phyloP scores from a whole-genome alignment of 2,113 vertebrate genomes.

The Sula dactylatra region DNA sequence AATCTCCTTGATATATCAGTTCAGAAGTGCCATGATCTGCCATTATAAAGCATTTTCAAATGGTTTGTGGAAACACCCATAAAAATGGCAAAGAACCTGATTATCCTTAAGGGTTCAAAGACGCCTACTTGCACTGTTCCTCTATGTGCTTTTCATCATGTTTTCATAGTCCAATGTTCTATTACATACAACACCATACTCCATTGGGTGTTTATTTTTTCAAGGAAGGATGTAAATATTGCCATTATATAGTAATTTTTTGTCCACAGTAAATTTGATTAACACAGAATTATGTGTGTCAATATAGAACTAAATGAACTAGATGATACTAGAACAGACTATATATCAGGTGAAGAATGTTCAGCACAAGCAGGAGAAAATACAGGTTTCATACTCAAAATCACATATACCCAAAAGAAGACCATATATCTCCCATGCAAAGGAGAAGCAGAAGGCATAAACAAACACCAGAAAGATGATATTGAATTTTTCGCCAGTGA shows the following conservation, averaged over 20 bases:
- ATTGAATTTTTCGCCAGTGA: background rate
- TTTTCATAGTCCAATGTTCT: background rate
- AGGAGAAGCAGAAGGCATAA: background rate
- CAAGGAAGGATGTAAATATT: background rate
- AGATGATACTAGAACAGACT: background rate
- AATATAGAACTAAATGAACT: background rate
- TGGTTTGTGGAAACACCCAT: background rate
- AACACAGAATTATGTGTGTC: background rate
- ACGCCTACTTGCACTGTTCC: background rate
- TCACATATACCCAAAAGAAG: background rate
- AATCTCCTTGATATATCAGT: background rate
- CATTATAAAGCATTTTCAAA: background rate
- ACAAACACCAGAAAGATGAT: background rate
- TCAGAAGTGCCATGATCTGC: background rate
- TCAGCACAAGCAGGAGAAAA: background rate
- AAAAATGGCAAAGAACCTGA: background rate
- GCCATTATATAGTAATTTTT: background rate
- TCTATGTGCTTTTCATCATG: background rate
- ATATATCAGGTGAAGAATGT: background rate
- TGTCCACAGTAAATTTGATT: background rate
- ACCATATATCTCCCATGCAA: background rate
- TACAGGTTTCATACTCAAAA: background rate
- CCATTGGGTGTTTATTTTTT: background rate
- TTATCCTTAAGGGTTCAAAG: background rate
- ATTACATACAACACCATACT: background rate